Percentiles rank a stretch among this genome's conserved stretches.
Evolutionary conservation across 2,888 invertebrate species (phyloP).

Genomic region (Sarcophaga subvicina): DNA sequence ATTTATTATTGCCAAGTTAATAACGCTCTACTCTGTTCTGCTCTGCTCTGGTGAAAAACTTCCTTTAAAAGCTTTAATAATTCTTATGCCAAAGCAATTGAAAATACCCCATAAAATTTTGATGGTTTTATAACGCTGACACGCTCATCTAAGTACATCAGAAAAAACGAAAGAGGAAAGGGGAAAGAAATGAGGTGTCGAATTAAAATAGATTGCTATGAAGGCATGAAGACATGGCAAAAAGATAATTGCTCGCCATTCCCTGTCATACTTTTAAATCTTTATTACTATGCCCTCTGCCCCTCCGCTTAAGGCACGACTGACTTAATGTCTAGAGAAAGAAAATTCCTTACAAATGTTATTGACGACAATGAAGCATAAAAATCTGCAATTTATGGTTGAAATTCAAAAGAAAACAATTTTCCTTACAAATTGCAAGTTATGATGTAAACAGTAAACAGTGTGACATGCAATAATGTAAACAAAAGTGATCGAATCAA

Average conservation of each 20-base stretch:
- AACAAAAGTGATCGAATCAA: not conserved
- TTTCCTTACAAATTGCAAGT: not conserved
- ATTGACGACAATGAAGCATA: constrained; percentile 40
- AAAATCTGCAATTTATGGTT: constrained; percentile 37
- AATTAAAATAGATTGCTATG: no score
- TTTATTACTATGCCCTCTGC: constrained; percentile 36
- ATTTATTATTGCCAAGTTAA: constrained; percentile 23
- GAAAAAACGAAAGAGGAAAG: not conserved
- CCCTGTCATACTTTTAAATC: constrained; percentile 39
- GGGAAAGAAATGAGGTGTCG: not conserved
- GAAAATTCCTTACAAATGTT: constrained; percentile 50
- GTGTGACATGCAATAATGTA: not conserved
- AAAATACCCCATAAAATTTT: constrained; percentile 5
- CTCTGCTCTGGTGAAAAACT: not conserved
- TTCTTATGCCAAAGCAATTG: constrained; percentile 39
- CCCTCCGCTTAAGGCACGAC: no score
- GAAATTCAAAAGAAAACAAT: constrained; percentile 8
- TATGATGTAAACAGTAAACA: not conserved
- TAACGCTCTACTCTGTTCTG: not conserved
- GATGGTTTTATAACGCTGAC: constrained; percentile 24
- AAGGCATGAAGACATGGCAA: not conserved
- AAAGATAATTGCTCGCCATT: constrained; percentile 55
- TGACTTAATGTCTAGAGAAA: constrained; percentile 5
- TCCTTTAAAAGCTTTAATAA: constrained; percentile 24
- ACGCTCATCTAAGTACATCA: not conserved